These are phyloP conservation scores for Nephrotoma appendiculata DNA, from an alignment of 2,888 invertebrate species.

Conservation along the genomic window DNA sequence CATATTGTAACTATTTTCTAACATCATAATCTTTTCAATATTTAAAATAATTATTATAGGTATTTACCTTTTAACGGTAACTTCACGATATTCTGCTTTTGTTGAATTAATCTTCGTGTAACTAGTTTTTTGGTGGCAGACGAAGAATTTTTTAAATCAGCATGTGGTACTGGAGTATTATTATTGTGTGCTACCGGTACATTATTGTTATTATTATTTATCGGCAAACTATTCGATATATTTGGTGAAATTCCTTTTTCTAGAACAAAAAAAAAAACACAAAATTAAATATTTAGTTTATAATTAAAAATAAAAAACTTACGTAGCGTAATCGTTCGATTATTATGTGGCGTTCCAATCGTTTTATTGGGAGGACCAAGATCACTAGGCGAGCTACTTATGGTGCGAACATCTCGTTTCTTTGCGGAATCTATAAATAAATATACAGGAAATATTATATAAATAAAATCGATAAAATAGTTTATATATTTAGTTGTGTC, in stretches of 20 bases:
- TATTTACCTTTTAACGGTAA: slow-evolving; percentile 17
- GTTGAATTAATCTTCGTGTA: slow-evolving; percentile 12
- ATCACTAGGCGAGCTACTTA: slow-evolving; percentile 33
- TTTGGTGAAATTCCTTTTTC: not conserved
- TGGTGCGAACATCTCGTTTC: slow-evolving; percentile 33
- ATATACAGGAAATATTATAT: not conserved
- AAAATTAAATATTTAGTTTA: not conserved
- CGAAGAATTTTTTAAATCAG: slow-evolving; percentile 18
- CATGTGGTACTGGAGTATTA: slow-evolving; percentile 14
- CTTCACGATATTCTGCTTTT: slow-evolving; percentile 15
- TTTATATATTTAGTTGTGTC: not conserved
- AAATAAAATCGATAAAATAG: not conserved
- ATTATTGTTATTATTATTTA: not conserved
- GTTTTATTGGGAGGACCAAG: slow-evolving; percentile 32
- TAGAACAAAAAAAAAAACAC: not conserved
- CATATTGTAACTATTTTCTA: not conserved
- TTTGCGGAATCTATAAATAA: slow-evolving; percentile 30
- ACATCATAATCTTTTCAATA: not conserved
- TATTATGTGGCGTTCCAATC: slow-evolving; percentile 16
- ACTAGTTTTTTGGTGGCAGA: slow-evolving; percentile 18
- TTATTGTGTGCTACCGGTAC: not conserved
- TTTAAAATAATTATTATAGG: not conserved
- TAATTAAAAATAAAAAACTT: not conserved
- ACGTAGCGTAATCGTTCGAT: not conserved
- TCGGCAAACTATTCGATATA: not conserved